Evolutionary conservation across 2,113 vertebrate genomes (phyloP).

Genomic region (Ceyx cyanopectus): DNA sequence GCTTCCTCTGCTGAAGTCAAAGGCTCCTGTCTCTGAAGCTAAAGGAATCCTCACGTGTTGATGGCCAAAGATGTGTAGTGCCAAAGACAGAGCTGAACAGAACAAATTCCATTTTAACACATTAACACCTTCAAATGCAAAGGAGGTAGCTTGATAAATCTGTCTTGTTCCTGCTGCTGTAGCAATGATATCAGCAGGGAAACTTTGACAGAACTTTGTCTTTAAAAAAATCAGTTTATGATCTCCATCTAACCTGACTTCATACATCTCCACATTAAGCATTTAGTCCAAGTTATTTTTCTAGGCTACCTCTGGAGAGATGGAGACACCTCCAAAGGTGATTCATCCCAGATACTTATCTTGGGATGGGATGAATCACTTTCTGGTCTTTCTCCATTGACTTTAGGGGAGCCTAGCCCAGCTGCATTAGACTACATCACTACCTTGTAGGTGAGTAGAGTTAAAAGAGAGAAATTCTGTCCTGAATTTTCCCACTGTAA

Average conservation of each 20-base stretch:
- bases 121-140: background rate
- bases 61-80: background rate
- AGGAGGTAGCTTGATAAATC: background rate
- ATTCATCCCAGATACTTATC: background rate
- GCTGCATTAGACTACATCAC: background rate
- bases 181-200: background rate
- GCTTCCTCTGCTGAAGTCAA: background rate
- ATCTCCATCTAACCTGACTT: background rate
- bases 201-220: background rate
- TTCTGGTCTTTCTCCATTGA: background rate
- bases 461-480: background rate
- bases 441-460: background rate
- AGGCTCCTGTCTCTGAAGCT: background rate
- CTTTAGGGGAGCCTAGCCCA: background rate
- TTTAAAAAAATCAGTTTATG: background rate
- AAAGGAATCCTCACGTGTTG: background rate
- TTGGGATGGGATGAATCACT: background rate
- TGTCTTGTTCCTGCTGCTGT: background rate
- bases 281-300: background rate
- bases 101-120: constrained; percentile 28
- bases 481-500: background rate
- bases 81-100: constrained; percentile 23
- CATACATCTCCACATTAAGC: background rate
- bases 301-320: background rate
- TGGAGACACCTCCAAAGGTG: background rate